Base-by-base conservation (phyloP, 2,888 invertebrate genomes). In the Bellardia pandia region DNA sequence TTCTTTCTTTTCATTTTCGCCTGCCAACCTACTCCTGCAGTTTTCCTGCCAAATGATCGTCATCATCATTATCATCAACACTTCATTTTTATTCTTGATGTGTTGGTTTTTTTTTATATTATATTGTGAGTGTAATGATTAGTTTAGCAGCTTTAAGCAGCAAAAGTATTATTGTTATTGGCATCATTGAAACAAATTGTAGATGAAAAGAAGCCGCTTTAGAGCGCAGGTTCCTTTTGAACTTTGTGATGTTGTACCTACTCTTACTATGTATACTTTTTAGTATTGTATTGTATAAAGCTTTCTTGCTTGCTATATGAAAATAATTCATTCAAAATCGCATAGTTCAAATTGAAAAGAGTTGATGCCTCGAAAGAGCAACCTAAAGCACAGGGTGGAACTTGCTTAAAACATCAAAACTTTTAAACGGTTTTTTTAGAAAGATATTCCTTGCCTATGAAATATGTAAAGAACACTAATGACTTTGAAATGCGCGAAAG, bases 131-230 rank as follows among this genome's bases (percentile, higher is more conserved):
- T 82, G 81, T 84, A 87, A 87, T 87, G 85, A 85, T 85, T 81
- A 78, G 85, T 86, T 77, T 77, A 64, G 71, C 64, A 81, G 66
- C 74, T 81, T 66, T 56, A 45, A 45, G 42, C 45, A 64, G 64
- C 5, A 53, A n/a, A 77, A 85, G 77, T 75, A 78, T 87, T 84
- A 87, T 87, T 87, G 87, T 87, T 87, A 87, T 87, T 87, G 87
- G 87, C 87, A 87, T 85, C 81, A 87, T 87, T 85, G 87, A 53
- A 87, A 75, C 85, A 87, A 87, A 87, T 85, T 87, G 85, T 79
- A 85, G 85, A 87, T 87, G 69, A 85, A 87, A 87, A 37, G 75
- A 82, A 74, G 71, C 76, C 81, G 80, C 87, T 76, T 13, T 6
- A 33, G 4, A 77, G 53, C 58, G 58, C 81, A 75, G 85, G 66